phyloP scores from a whole-genome alignment of 1,140 invertebrate species.

The Caenorhabditis briggsae region DNA sequence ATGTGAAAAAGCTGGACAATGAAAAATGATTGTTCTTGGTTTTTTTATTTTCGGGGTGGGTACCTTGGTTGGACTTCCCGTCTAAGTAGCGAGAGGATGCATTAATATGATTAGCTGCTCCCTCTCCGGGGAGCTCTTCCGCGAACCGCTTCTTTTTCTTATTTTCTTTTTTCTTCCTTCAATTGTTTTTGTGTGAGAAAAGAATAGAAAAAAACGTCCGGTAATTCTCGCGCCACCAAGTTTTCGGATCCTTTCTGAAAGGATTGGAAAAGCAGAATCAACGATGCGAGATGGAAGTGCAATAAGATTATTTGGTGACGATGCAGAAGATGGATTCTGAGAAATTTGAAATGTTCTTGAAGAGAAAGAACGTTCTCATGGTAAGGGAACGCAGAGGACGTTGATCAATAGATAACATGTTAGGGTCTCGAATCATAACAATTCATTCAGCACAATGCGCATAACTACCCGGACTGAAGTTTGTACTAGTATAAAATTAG shows the following conservation, averaged over 20 bases:
- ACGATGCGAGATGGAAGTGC: slow-evolving; percentile 25
- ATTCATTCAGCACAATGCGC: no score
- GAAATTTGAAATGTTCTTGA: not conserved
- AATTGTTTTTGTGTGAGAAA: slow-evolving; percentile 52
- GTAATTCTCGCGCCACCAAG: slow-evolving; percentile 54
- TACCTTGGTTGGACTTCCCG: slow-evolving; percentile 53
- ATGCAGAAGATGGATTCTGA: not conserved
- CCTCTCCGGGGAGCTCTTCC: slow-evolving; percentile 48
- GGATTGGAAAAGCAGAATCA: slow-evolving; percentile 15
- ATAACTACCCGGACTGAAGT: no score
- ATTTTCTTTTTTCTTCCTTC: not conserved
- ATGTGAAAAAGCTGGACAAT: not conserved
- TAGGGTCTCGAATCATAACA: no score
- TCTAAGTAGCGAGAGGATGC: slow-evolving; percentile 39
- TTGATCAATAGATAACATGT: no score
- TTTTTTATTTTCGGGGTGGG: slow-evolving; percentile 16
- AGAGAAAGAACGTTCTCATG: not conserved
- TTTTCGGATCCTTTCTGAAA: slow-evolving; percentile 40
- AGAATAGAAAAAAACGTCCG: not conserved
- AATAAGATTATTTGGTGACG: slow-evolving; percentile 46
- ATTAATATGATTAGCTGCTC: slow-evolving; percentile 54
- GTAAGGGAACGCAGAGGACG: not conserved
- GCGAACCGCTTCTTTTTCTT: slow-evolving; percentile 21
- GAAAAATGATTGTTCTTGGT: slow-evolving; percentile 4
- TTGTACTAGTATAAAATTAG: no score